Evolutionary conservation across 2,888 invertebrate species (phyloP), one percentile per base, ranked within the genome.

Genomic region (Pristionchus entomophagus): DNA sequence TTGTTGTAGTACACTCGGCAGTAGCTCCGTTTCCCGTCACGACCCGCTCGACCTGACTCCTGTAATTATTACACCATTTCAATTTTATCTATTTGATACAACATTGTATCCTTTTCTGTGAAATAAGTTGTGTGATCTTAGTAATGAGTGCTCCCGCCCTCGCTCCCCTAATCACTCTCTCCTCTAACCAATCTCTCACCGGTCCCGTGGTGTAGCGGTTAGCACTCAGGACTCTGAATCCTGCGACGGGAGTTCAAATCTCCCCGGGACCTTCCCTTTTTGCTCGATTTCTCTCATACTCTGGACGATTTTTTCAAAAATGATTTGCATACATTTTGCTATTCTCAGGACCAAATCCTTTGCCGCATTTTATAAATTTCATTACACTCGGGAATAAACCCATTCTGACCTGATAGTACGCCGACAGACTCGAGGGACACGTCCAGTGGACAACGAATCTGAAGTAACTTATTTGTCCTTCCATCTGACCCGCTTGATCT

Each of bases 391-490:
- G n/a, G 14, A 38, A 69, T 35, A 22, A n/a, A 10, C 69, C 35
- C 8, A 19, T 26, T n/a, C 32, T 19, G 29, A 69, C 69, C 95
- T 98, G 96, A 94, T 99, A 99, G 94, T 97, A 99, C 0, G 96
- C 97, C 0, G 98, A 97, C 83, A 99, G 96, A 92, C 97, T 97
- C 94, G 97, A 97, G 0, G 99, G 97, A 53, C 97, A 95, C 38
- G 97, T 97, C 99, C 98, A 99, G 94, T 99, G 99, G 10, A 96
- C 96, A 2, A 99, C 99, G 94, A 97, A 97, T 88, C 98, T 96
- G 91, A 45, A 90, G 83, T 12, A 84, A 32, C 29, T 26, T 56
- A 26, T 19, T 4, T 62, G 17, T 26, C 26, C 59, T 35, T n/a
- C n/a, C n/a, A n/a, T n/a, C n/a, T n/a, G n/a, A n/a, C n/a, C n/a